Base-by-base conservation (phyloP, 2,888 invertebrate species). In the Ochropleura plecta region DNA sequence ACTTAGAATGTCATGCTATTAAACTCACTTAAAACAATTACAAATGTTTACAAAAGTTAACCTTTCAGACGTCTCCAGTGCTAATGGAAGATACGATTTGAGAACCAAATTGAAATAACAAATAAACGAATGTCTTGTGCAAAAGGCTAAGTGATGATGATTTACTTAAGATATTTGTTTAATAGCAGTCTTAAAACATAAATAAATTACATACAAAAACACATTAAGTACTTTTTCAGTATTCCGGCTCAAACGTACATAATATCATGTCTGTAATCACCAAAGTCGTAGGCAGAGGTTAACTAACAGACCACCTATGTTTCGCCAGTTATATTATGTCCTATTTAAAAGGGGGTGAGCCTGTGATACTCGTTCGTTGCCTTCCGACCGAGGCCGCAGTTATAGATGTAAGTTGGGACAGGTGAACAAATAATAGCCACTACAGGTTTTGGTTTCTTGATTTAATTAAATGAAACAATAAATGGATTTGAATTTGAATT, bases 11-110 rank as follows among this genome's bases (percentile, higher is more conserved):
- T 57, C 42, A 42, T 30, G 60, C 10, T 59, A 46, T 70, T 74
- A 57, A 72, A 65, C 48, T 42, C 63, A 62, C 53, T 63, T 63
- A 72, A 77, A 72, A 73, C 12, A 64, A 70, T 79, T 48, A 73
- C 48, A n/a, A 53, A 63, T 7, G 30, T 30, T 30, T 30, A 46
- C 20, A 57, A 60, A 57, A 53, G 18, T 16, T 16, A 14, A 55
- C 9, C 48, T 48, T 48, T 42, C 4, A 14, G 7, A 6, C 6
- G 46, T 30, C 6, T 71, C 3, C n/a, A 48, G 42, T 16, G 46
- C 9, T 14, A 14, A 68, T 49, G n/a, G 12, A n/a, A 49, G 30
- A 63, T 14, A 60, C 14, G 12, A 42, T 80, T 55, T 20, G 53
- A 3, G 14, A 44, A 73, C 16, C 5, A 30, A 14, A 40, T 12